phyloP scores from a whole-genome alignment of 1,140 invertebrate species.

The Pantala flavescens region DNA sequence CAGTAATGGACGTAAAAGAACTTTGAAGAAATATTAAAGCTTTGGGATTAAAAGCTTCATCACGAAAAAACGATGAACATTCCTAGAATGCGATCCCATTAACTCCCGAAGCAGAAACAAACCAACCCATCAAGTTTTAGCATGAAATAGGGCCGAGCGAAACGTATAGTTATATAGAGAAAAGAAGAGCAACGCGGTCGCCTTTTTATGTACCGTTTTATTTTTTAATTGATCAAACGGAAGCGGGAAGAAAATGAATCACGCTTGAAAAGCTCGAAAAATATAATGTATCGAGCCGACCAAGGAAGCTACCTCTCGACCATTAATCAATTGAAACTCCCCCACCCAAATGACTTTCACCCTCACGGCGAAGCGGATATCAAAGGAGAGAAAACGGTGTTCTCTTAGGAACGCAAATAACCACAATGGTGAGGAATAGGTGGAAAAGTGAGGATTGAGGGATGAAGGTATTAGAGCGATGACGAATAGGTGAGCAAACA shows the following conservation, averaged over 20 bases:
- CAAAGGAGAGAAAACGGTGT: neutral
- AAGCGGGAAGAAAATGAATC: constrained; percentile 2
- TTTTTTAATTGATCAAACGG: constrained; percentile 7
- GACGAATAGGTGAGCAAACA: neutral
- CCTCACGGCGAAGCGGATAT: neutral
- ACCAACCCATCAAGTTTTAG: neutral
- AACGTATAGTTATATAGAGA: neutral
- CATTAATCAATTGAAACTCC: neutral
- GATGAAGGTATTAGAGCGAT: neutral
- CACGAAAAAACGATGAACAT: neutral
- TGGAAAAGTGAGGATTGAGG: neutral
- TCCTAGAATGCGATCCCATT: neutral
- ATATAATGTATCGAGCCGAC: neutral
- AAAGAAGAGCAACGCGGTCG: neutral
- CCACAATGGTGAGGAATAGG: neutral
- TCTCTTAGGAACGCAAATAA: neutral
- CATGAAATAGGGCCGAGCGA: neutral
- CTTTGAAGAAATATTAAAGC: too few relatives aligned
- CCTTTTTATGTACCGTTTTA: neutral
- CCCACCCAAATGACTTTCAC: neutral
- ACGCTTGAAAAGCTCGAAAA: neutral
- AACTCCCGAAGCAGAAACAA: neutral
- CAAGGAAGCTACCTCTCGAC: neutral
- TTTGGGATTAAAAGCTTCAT: too few relatives aligned
- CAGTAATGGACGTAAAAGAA: too few relatives aligned